Evolutionary conservation across 1,140 invertebrate genomes (phyloP).

Genomic region (Frieseomelitta varia): DNA sequence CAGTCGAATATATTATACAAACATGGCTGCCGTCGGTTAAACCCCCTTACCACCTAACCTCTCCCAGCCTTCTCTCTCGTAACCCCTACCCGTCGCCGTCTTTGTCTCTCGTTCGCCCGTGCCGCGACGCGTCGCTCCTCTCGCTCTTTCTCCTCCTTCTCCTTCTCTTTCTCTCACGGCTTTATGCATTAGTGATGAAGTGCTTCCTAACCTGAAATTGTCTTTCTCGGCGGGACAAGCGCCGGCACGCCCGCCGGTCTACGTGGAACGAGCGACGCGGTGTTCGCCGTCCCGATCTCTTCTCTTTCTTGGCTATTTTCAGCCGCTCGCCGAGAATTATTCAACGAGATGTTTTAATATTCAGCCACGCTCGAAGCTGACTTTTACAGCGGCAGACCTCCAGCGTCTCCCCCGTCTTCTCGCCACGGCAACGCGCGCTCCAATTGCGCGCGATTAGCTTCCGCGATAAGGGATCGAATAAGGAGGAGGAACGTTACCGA

Average conservation of each 20-base stretch:
- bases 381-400: slow-evolving; percentile 29
- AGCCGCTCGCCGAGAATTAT: slow-evolving; percentile 58
- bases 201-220: slow-evolving; percentile 69
- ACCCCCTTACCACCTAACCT: slow-evolving; percentile 40
- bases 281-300: slow-evolving; percentile 47
- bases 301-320: slow-evolving; percentile 61
- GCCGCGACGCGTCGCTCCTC: not conserved
- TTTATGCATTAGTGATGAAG: slow-evolving; percentile 71
- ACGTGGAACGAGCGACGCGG: slow-evolving; percentile 49
- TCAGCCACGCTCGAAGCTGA: slow-evolving; percentile 43
- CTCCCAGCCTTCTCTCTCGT: too few relatives aligned
- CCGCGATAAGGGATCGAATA: not conserved
- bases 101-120: not conserved
- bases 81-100: not conserved
- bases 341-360: slow-evolving; percentile 58
- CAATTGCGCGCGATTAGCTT: slow-evolving; percentile 31
- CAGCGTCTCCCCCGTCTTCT: not conserved
- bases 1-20: slow-evolving; percentile 72
- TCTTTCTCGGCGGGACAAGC: slow-evolving; percentile 66
- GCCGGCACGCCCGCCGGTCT: slow-evolving; percentile 50
- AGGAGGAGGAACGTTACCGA: not conserved
- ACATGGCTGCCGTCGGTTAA: slow-evolving; percentile 66
- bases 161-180: slow-evolving; percentile 12
- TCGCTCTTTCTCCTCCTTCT: not conserved
- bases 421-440: not conserved